Percentiles rank a stretch among this genome's conserved stretches.
Evolutionary conservation across 2,797 vertebrate species (phyloP).

Genomic region (Pseudocheirus occidentalis): DNA sequence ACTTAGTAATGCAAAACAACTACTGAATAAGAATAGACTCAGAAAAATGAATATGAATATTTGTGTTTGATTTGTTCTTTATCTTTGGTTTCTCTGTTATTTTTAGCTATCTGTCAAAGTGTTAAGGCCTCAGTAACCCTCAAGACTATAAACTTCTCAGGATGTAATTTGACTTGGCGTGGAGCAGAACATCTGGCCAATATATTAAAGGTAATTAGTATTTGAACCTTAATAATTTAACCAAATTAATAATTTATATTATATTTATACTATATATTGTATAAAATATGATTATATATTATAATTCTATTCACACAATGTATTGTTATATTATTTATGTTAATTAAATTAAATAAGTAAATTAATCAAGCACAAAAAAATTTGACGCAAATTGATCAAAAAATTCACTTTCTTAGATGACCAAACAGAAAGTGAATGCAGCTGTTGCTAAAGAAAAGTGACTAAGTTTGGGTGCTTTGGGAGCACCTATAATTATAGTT

Average conservation of each 20-base stretch:
- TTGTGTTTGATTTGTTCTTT: constrained; percentile 7
- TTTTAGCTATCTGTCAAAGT: constrained; percentile 94
- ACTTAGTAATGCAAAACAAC: background rate
- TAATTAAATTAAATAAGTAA: no score
- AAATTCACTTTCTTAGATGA: constrained; percentile 52
- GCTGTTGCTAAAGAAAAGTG: constrained; percentile 29
- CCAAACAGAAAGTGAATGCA: background rate
- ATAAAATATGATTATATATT: no score
- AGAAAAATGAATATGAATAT: constrained; percentile 15
- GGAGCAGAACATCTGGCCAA: constrained; percentile 93
- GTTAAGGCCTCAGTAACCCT: constrained; percentile 92
- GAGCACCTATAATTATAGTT: constrained; percentile 13
- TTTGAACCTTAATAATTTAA: constrained; percentile 31
- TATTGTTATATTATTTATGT: no score
- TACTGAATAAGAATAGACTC: background rate
- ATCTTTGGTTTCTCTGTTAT: constrained; percentile 54
- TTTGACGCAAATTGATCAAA: constrained; percentile 1
- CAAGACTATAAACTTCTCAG: constrained; percentile 92
- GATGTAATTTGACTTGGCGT: constrained; percentile 94
- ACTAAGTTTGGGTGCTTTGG: constrained; percentile 28
- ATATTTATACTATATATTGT: no score
- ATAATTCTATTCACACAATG: no score
- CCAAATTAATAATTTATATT: no score
- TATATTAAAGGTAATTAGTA: constrained; percentile 92
- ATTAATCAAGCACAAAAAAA: constrained; percentile 24